phyloP scores from a whole-genome alignment of 2,888 invertebrate genomes.

The Andrena haemorrhoa region DNA sequence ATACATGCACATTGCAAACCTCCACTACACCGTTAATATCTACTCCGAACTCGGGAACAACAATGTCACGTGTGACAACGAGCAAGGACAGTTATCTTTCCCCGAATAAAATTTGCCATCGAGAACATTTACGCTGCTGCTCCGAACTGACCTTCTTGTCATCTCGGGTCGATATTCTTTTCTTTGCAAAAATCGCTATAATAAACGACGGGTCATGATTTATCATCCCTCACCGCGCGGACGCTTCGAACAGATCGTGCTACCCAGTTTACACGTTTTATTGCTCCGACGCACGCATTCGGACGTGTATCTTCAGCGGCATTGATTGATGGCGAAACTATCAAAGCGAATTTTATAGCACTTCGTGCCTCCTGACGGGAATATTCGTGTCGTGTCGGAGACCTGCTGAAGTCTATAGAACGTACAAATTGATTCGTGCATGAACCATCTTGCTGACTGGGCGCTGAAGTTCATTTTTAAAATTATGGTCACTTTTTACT shows the following conservation, averaged over 20 bases:
- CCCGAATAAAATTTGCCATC: slow-evolving; percentile 9
- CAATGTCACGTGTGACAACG: slow-evolving; percentile 15
- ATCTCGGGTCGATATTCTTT: not conserved
- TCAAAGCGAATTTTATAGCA: slow-evolving; percentile 25
- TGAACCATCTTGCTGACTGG: not conserved
- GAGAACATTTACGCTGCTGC: not conserved
- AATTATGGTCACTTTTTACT: not conserved
- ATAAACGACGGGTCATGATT: slow-evolving; percentile 35
- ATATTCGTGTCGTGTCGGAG: slow-evolving; percentile 1
- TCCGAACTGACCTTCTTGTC: not conserved
- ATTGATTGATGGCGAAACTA: slow-evolving; percentile 48
- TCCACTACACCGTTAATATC: slow-evolving; percentile 31
- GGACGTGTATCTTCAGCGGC: slow-evolving; percentile 37
- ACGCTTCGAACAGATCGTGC: slow-evolving; percentile 25
- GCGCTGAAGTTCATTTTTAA: not conserved
- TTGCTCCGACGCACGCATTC: not conserved
- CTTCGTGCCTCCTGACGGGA: not conserved
- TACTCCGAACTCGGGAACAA: slow-evolving; percentile 31
- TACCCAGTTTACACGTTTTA: slow-evolving; percentile 25
- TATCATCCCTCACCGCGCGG: slow-evolving; percentile 36
- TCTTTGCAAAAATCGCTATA: slow-evolving; percentile 19
- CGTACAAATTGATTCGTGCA: slow-evolving; percentile 12
- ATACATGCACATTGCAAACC: not conserved
- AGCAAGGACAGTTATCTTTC: slow-evolving; percentile 2
- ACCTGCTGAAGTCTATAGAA: not conserved